These are phyloP conservation scores for Mormoops blainvillei DNA, from an alignment of 2,113 vertebrate species.

Conservation along the genomic window DNA sequence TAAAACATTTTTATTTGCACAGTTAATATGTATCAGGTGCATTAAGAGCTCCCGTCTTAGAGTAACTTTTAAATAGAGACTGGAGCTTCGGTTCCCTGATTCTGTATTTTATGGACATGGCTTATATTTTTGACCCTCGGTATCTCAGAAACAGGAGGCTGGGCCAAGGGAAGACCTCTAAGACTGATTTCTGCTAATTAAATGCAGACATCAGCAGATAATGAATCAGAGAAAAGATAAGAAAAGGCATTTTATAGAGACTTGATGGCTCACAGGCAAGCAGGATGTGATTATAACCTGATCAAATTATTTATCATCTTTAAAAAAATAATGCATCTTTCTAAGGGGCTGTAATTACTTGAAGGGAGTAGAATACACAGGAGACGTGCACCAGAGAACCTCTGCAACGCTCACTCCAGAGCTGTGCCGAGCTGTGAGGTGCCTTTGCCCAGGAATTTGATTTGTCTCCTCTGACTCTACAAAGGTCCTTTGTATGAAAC, in stretches of 20 bases:
- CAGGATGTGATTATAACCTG: neutral
- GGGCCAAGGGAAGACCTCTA: neutral
- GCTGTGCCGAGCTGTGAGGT: neutral
- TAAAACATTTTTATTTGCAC: neutral
- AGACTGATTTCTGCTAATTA: neutral
- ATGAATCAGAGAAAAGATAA: neutral
- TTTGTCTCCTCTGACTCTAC: neutral
- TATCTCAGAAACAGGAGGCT: neutral
- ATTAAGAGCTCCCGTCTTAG: neutral
- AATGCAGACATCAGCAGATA: neutral
- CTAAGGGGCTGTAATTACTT: neutral
- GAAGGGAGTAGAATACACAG: neutral
- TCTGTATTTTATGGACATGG: neutral
- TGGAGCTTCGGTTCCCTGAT: neutral
- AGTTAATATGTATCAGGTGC: neutral
- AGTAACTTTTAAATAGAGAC: neutral
- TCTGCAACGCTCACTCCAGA: neutral
- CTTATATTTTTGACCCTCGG: neutral
- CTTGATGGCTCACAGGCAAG: neutral
- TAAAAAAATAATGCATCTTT: neutral
- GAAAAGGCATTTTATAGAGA: neutral
- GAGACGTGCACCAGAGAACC: neutral
- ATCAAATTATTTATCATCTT: slow-evolving; percentile 31
- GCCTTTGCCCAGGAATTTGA: neutral
- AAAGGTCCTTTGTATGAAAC: neutral